phyloP scores from a whole-genome alignment of 2,113 vertebrate genomes.

The Sigmodon hispidus region DNA sequence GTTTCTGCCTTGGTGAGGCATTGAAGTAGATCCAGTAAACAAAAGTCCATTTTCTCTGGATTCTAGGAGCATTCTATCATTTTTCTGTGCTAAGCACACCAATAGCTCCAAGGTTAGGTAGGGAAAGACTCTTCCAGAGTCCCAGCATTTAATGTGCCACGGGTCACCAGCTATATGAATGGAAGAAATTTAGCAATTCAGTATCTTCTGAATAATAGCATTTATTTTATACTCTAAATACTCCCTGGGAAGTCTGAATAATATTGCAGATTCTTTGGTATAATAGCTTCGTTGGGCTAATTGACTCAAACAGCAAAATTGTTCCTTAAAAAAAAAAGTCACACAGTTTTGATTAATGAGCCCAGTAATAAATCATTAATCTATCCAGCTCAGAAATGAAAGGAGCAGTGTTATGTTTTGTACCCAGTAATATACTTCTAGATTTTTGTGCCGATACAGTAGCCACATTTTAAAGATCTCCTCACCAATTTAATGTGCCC shows the following conservation, averaged over 20 bases:
- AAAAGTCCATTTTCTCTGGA: conserved; percentile 78
- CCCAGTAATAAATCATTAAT: conserved; percentile 88
- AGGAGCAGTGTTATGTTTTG: conserved; percentile 76
- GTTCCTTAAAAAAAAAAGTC: conserved; percentile 76
- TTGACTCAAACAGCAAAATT: conserved; percentile 85
- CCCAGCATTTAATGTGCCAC: conserved; percentile 86
- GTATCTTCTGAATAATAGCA: conserved; percentile 87
- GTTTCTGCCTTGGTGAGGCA: conserved; percentile 80
- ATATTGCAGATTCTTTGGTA: conserved; percentile 80
- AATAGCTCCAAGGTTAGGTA: conserved; percentile 75
- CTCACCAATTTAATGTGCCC: conserved; percentile 66
- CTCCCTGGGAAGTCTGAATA: conserved; percentile 84
- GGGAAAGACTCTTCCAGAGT: conserved; percentile 79
- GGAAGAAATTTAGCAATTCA: conserved; percentile 87
- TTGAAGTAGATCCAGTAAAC: conserved; percentile 69
- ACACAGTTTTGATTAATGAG: conserved; percentile 88
- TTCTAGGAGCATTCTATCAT: conserved; percentile 78
- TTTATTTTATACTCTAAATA: conserved; percentile 88
- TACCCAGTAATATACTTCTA: conserved; percentile 65
- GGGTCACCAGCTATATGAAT: conserved; percentile 87
- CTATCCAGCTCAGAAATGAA: conserved; percentile 83
- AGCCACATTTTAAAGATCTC: conserved; percentile 74
- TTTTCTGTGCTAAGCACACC: conserved; percentile 82
- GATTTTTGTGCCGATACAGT: conserved; percentile 69
- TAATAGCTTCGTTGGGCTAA: conserved; percentile 86